These are phyloP conservation scores for Mechanitis mazaeus DNA, from an alignment of 2,888 invertebrate species.

Conservation along the genomic window DNA sequence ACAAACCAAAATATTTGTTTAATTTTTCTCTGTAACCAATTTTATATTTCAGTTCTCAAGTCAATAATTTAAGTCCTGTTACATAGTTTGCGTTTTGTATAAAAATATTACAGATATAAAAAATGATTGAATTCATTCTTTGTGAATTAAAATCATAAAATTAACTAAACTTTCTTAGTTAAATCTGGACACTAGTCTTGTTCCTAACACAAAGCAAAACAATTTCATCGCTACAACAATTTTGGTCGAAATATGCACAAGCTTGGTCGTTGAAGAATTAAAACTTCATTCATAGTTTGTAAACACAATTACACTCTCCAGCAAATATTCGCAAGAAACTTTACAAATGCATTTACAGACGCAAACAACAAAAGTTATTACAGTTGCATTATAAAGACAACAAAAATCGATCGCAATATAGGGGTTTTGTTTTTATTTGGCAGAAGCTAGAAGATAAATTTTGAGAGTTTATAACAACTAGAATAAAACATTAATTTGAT, in stretches of 20 bases:
- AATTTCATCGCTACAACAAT: not conserved
- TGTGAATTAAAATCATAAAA: no score
- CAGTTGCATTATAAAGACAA: not conserved
- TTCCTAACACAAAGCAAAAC: not conserved
- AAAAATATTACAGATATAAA: no score
- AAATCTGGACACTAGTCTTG: no score
- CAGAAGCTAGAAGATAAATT: conserved; percentile 4
- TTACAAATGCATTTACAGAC: not conserved
- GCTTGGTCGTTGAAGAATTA: not conserved
- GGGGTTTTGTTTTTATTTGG: not conserved
- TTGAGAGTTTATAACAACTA: not conserved
- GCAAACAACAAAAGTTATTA: not conserved
- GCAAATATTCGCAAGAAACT: not conserved
- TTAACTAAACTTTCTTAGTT: no score
- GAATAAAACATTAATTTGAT: not conserved
- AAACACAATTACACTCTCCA: not conserved
- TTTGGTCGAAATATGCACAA: not conserved
- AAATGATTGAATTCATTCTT: no score
- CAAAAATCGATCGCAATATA: not conserved
- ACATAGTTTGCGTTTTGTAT: no score
- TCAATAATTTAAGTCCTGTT: no score
- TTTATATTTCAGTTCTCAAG: no score
- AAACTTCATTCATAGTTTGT: not conserved
- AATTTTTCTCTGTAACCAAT: no score
- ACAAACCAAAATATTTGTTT: no score